Base-by-base conservation (phyloP, 2,113 vertebrate species). In the Todiramphus saurophagus region DNA sequence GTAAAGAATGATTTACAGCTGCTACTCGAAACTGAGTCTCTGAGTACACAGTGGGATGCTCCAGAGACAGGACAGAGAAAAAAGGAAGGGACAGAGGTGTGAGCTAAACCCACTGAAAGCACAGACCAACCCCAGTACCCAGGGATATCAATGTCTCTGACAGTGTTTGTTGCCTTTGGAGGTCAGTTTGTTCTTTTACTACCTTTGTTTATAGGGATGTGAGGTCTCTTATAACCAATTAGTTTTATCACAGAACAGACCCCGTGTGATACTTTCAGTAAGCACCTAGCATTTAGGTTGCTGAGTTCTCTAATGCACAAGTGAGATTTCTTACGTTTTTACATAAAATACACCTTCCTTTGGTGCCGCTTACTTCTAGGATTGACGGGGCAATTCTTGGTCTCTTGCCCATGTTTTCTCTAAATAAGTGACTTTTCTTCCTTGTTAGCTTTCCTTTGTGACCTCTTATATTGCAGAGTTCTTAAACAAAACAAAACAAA, bases 1-100 rank as follows among this genome's bases (percentile, higher is more conserved):
- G 5, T 19, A 37, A 68, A 21, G 51, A 75, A 50, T 14, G 28
- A 37, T 24, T 62, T 56, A 43, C 33, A 75, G 46, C 35, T 78
- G 56, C 30, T 35, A 25, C 41, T 33, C 27, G 33, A 55, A 75
- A 21, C 13, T 39, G 39, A 11, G 53, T 75, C 37, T 78, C 46
- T 70, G 30, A 16, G 20, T 27, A 7, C 9, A 8, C 0, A 2
- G 31, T 66, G n/a, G 66, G 51, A 50, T 62, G 24, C 2, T 2
- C 30, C 58, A 72, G 53, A 46, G 35, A 24, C 8, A 46, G 66
- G 58, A 64, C 7, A 12, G 37, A 78, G 19, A 13, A 46, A 51
- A 53, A 75, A 37, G 19, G 28, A 64, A 64, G 7, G 23, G 35
- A 28, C 9, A 33, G 58, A 64, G 8, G 23, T 68, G 46, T 1